Evolutionary conservation across 2,888 invertebrate species (phyloP).

Genomic region (Pristionchus mayeri): DNA sequence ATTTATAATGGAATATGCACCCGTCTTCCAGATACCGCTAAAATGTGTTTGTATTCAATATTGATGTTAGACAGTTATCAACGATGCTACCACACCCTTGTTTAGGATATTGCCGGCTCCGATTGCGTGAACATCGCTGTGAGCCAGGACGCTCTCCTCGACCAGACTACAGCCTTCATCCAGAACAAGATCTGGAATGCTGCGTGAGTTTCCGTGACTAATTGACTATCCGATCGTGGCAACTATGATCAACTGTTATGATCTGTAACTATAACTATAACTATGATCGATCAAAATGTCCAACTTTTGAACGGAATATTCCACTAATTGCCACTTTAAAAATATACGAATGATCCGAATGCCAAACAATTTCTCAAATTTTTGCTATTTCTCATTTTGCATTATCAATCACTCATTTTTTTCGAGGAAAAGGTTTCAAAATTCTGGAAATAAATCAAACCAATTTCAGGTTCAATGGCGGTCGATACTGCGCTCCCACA

Average conservation of each 20-base stretch:
- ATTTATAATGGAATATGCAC: too few species aligned
- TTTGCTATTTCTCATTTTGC: too few species aligned
- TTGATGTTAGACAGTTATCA: too few species aligned
- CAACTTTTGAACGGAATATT: too few species aligned
- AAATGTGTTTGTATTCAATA: too few species aligned
- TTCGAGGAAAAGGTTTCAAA: background rate
- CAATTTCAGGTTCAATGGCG: slow-evolving; percentile 31
- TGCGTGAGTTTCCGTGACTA: slow-evolving; percentile 11
- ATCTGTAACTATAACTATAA: background rate
- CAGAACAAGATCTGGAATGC: slow-evolving; percentile 47
- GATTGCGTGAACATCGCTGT: slow-evolving; percentile 30
- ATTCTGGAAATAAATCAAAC: background rate
- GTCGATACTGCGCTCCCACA: background rate
- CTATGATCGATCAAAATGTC: too few species aligned
- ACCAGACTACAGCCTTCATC: slow-evolving; percentile 20
- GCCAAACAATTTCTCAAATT: background rate
- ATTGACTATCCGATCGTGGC: too few species aligned
- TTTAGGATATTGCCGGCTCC: background rate
- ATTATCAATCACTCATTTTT: too few species aligned
- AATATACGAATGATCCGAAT: background rate
- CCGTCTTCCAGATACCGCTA: too few species aligned
- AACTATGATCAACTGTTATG: background rate
- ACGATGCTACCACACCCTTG: too few species aligned
- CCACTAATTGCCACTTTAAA: background rate
- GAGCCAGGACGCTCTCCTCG: background rate